A percentile compares a stretch with the other conserved stretches of the same genome.
phyloP scores from a whole-genome alignment of 2,113 vertebrate species.

The Marmota flaviventris region DNA sequence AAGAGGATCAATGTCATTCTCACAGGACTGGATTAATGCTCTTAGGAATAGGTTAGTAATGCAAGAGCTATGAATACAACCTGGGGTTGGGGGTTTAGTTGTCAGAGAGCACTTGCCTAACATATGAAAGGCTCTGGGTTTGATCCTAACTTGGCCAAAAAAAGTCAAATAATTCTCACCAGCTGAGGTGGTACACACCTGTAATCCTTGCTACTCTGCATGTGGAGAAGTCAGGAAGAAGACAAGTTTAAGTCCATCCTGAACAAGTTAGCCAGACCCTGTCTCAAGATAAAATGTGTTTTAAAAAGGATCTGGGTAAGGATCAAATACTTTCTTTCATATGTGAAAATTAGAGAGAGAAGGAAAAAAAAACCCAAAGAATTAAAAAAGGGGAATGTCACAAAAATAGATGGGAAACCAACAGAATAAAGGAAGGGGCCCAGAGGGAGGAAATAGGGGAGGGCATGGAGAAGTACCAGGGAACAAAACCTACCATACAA shows the following conservation, averaged over 20 bases:
- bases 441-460: too few relatives aligned
- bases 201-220: not conserved
- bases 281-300: not conserved
- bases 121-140: not conserved
- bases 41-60: not conserved
- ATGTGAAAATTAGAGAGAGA: not conserved
- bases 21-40: not conserved
- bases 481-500: too few relatives aligned
- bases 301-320: too few relatives aligned
- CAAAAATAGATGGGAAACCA: too few relatives aligned
- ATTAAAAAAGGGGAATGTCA: too few relatives aligned
- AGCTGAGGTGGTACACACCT: not conserved
- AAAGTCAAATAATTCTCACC: not conserved
- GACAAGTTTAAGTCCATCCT: not conserved
- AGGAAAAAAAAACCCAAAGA: not conserved
- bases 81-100: not conserved
- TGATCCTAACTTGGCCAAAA: not conserved
- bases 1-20: not conserved
- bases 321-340: too few relatives aligned
- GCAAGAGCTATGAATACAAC: not conserved
- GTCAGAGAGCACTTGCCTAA: not conserved
- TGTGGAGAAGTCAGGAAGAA: not conserved
- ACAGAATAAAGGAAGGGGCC: too few relatives aligned
- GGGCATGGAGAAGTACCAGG: too few relatives aligned
- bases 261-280: not conserved